Evolutionary conservation across 2,113 vertebrate genomes (phyloP).

Genomic region (Platanista minor): DNA sequence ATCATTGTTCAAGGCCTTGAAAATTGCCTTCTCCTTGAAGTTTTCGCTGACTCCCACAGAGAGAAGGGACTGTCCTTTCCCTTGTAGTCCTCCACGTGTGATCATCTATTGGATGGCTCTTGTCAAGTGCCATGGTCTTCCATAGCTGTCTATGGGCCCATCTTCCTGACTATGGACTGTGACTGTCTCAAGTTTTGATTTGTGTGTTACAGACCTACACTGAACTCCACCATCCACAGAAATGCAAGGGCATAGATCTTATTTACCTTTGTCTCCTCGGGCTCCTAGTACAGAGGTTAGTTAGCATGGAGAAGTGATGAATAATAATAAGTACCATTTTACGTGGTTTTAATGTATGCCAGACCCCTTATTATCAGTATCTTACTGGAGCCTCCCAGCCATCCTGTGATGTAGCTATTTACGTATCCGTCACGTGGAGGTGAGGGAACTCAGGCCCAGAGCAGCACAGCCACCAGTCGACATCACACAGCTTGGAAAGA

Average conservation of each 20-base stretch:
- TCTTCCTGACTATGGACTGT: background rate
- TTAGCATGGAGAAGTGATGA: background rate
- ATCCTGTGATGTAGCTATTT: background rate
- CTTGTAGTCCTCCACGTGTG: background rate
- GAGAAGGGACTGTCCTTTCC: background rate
- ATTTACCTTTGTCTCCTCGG: background rate
- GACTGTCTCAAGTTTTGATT: background rate
- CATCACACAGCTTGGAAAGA: background rate
- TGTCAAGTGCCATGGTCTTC: background rate
- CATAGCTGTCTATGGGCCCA: background rate
- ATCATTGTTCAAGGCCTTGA: background rate
- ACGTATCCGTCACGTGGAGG: background rate
- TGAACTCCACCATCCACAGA: background rate
- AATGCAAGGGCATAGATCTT: background rate
- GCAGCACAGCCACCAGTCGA: background rate
- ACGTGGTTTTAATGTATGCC: background rate
- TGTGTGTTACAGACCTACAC: background rate
- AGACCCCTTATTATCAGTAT: background rate
- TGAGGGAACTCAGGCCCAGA: background rate
- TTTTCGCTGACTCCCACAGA: background rate
- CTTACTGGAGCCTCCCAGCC: background rate
- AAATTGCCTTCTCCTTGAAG: background rate
- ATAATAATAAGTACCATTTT: background rate
- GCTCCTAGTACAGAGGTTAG: background rate
- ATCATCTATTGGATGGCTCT: background rate